Evolutionary conservation across 2,797 vertebrate genomes (phyloP), one percentile per base, ranked within the genome.

Genomic region (Lerista edwardsae): DNA sequence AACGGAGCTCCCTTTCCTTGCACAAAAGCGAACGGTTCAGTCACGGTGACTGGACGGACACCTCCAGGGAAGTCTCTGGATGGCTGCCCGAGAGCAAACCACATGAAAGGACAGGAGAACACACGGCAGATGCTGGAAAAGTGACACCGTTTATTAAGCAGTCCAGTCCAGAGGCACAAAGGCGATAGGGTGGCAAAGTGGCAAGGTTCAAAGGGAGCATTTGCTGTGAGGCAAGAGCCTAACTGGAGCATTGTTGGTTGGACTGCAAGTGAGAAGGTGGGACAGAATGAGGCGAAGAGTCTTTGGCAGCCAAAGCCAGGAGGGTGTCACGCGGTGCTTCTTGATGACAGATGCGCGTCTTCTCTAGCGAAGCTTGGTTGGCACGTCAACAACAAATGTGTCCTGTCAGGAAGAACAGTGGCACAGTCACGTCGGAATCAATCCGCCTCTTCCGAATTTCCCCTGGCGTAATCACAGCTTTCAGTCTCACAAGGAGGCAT

Each of bases 131-230:
- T 72, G 75, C 67, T 19, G 74, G 87, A 77, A 71, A 36, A 80
- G 59, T 11, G 81, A 67, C 71, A 69, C 8, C 0, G 75, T 96
- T 96, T 96, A 96, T 94, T 96, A 86, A 75, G 62, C 51, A 57
- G 76, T 64, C 19, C 34, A 51, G 6, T 51, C 0, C 31, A 61
- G 51, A 57, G 55, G 15, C 1, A 9, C 0, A 1, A 19, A 11
- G 15, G 15, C 2, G 10, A 6, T 0, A 10, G 27, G n/a, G 47
- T 36, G 47, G 2, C 6, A 36, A 21, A 31, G 55, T 74, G 68
- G 62, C 55, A 0, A 0, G 0, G 10, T 0, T 12, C 14, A 15
- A 17, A n/a, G 23, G 1, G 31, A 29, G 14, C 64, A 59, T 17
- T 51, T 25, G 64, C 15, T 0, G 0, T 19, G 21, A 15, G 25